Conservation (phyloP, 2,113 vertebrate species). For the Xenotilapia longispinis region DNA sequence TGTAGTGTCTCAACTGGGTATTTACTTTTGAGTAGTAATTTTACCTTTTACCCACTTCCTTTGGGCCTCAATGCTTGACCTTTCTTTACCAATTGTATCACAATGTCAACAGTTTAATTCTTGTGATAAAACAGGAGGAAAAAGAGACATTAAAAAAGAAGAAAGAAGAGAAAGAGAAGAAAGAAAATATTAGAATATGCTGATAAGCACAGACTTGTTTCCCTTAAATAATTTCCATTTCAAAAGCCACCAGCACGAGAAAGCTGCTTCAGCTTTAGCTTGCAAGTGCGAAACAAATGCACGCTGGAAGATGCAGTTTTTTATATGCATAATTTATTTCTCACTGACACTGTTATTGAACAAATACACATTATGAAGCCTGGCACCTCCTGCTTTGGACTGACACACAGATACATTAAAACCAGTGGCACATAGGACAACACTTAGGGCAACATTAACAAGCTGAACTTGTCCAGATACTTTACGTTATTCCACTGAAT, state of each 20-base stretch:
- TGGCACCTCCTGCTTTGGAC: background rate
- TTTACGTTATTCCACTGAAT: background rate
- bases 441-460: background rate
- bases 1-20: background rate
- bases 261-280: fast-evolving
- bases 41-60: fast-evolving
- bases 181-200: background rate
- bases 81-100: background rate
- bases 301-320: background rate
- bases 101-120: background rate
- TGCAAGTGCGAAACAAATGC: background rate
- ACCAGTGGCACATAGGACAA: conserved; percentile 2
- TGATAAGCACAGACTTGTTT: background rate
- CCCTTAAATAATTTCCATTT: background rate
- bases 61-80: background rate
- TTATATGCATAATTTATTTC: conserved; percentile 44
- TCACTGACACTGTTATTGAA: background rate
- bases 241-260: background rate
- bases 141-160: background rate
- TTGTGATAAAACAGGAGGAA: background rate
- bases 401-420: background rate
- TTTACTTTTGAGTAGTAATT: background rate
- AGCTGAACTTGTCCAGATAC: background rate
- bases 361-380: conserved; percentile 3
- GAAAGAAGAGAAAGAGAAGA: background rate